Conservation (phyloP, 2,113 vertebrate species). For the Pteropus alecto region DNA sequence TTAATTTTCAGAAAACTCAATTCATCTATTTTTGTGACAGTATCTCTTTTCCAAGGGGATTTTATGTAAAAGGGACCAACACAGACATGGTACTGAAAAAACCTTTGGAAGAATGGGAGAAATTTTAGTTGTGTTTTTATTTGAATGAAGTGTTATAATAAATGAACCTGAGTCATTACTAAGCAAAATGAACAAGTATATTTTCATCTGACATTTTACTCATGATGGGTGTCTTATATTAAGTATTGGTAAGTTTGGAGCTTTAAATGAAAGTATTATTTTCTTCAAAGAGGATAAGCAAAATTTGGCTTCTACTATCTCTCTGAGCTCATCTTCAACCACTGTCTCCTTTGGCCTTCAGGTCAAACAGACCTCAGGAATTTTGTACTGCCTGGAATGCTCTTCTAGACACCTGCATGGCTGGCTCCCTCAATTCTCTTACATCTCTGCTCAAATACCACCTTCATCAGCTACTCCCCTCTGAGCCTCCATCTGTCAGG, state of each 20-base stretch:
- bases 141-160: neutral
- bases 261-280: conserved; percentile 10
- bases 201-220: neutral
- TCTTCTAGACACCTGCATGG: neutral
- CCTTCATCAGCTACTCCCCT: neutral
- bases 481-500: neutral
- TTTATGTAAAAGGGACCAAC: neutral
- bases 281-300: neutral
- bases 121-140: neutral
- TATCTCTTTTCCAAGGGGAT: neutral
- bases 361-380: neutral
- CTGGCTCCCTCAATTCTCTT: neutral
- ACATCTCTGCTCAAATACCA: neutral
- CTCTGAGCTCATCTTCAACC: neutral
- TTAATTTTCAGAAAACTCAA: neutral
- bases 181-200: neutral
- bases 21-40: neutral
- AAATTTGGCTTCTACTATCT: neutral
- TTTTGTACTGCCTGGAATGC: neutral
- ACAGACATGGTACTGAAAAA: neutral
- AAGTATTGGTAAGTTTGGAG: neutral
- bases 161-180: neutral
- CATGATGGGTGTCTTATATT: neutral
- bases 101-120: neutral
- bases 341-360: neutral